Evolutionary conservation across 2,888 invertebrate genomes (phyloP).

Genomic region (Hybos culiciformis): DNA sequence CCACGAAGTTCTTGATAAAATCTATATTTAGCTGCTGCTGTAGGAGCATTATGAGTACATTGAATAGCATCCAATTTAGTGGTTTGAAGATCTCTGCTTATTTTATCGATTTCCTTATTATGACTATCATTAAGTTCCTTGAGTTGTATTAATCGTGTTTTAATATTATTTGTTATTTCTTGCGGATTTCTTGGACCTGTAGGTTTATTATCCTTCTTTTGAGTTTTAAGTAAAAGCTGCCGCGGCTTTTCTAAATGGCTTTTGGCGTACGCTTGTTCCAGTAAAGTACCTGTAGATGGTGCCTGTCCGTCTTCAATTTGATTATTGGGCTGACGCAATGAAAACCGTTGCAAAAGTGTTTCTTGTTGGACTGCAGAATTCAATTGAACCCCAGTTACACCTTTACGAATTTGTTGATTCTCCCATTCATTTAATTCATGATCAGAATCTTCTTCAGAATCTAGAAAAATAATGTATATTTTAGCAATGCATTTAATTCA

Average conservation of each 20-base stretch:
- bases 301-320: conserved; percentile 15
- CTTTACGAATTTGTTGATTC: conserved; percentile 91
- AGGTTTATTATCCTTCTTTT: conserved; percentile 19
- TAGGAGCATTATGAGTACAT: conserved; percentile 36
- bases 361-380: conserved; percentile 30
- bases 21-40: conserved; percentile 68
- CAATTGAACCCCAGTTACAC: conserved; percentile 54
- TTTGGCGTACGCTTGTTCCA: conserved; percentile 34
- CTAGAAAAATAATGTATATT: conserved; percentile 22
- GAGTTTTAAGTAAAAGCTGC: conserved; percentile 16
- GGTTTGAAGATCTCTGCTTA: conserved; percentile 33
- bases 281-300: conserved; percentile 29
- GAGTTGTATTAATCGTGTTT: conserved; percentile 34
- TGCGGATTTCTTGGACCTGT: conserved; percentile 26
- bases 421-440: conserved; percentile 87
- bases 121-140: conserved; percentile 41
- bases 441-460: conserved; percentile 60
- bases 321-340: conserved; percentile 25
- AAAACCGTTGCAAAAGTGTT: conserved; percentile 32
- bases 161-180: conserved; percentile 27
- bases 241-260: conserved; percentile 25
- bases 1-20: conserved; percentile 93
- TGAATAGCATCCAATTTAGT: conserved; percentile 39
- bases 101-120: conserved; percentile 32
- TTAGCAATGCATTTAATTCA: too few relatives aligned